Percentiles rank a stretch among this genome's conserved stretches.
Evolutionary conservation across 2,888 invertebrate species (phyloP).

Genomic region (Dicroscelio sp.): DNA sequence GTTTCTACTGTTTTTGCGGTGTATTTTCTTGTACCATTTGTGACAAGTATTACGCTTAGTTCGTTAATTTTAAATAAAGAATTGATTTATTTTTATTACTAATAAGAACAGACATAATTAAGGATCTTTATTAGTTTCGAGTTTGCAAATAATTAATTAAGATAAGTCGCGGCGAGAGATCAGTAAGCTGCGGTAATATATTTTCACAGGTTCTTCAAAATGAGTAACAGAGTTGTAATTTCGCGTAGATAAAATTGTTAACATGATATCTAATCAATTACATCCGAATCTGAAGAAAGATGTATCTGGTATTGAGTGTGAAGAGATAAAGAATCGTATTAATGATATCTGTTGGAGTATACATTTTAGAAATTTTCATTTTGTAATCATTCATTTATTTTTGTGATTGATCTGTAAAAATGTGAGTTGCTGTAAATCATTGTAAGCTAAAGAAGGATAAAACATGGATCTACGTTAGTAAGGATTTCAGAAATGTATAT

Average conservation of each 20-base stretch:
- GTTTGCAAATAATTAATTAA: slow-evolving; percentile 1
- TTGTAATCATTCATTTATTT: no score
- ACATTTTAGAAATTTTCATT: no score
- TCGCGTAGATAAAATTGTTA: background rate
- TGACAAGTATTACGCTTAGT: no score
- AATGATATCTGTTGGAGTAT: no score
- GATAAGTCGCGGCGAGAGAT: background rate
- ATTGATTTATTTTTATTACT: slow-evolving; percentile 20
- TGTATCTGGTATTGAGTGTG: background rate
- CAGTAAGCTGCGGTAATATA: background rate
- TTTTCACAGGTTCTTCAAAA: background rate
- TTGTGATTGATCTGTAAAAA: no score
- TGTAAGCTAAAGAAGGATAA: no score
- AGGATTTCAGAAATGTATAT: no score
- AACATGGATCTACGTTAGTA: no score
- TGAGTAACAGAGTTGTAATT: background rate
- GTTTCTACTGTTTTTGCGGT: no score
- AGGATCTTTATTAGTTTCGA: slow-evolving; percentile 1
- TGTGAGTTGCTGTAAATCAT: no score
- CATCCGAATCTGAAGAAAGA: background rate
- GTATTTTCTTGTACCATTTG: no score
- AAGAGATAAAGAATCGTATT: background rate
- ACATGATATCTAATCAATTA: background rate
- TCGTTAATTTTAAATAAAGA: background rate
- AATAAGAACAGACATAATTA: background rate